These are phyloP conservation scores for Paraescarpia echinospica DNA, from an alignment of 1,140 invertebrate genomes.

Conservation along the genomic window DNA sequence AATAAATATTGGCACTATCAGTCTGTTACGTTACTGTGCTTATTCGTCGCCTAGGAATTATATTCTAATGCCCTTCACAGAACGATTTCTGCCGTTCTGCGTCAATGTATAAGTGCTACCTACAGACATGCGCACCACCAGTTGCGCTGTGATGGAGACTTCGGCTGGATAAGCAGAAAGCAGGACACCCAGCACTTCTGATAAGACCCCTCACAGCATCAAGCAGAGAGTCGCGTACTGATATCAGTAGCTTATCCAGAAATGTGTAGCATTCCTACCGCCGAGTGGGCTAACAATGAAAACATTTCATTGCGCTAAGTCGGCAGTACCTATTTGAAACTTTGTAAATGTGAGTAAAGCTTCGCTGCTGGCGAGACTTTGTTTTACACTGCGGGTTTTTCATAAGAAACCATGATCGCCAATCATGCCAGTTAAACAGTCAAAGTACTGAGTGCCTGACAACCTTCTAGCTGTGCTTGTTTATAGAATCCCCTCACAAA, in stretches of 20 bases:
- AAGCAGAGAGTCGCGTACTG: neutral
- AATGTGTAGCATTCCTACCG: neutral
- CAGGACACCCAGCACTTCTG: neutral
- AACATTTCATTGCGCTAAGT: neutral
- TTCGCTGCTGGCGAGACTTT: neutral
- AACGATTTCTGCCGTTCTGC: neutral
- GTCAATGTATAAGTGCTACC: neutral
- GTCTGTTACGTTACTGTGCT: neutral
- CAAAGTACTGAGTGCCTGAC: neutral
- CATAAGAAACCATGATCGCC: neutral
- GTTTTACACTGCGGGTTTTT: neutral
- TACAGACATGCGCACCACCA: neutral
- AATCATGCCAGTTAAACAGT: neutral
- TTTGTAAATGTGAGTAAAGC: neutral
- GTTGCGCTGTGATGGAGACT: neutral
- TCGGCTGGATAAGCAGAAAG: neutral
- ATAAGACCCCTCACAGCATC: conserved; percentile 3
- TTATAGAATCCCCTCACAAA: neutral
- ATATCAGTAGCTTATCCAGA: neutral
- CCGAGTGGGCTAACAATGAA: neutral
- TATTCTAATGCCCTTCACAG: neutral
- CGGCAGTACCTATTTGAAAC: neutral
- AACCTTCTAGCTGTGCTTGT: neutral
- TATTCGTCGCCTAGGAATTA: neutral
- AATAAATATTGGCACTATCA: neutral